Base-by-base conservation (phyloP, 2,113 vertebrate species). In the Cromileptes altivelis region DNA sequence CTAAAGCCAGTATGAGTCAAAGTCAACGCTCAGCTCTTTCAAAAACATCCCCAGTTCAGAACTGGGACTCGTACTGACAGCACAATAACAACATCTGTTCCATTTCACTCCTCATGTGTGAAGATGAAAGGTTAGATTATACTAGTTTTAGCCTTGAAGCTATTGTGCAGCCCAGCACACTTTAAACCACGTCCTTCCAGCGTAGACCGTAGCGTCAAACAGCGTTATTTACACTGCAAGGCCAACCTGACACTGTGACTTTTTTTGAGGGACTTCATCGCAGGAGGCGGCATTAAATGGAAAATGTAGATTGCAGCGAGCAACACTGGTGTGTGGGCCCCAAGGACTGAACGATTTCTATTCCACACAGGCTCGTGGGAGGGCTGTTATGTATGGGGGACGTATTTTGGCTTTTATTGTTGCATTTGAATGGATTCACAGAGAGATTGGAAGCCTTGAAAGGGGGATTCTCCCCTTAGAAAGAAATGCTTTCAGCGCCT, bases 371-470 rank as follows among this genome's bases (percentile, higher is more conserved):
- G 75, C 79, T 81, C 52, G 37, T 74, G 73, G 85, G 91, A 77
- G 65, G 83, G 53, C 77, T 71, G 75, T 75, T 85, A 69, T 85
- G 71, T 78, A 84, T 89, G 52, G 78, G 71, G 30, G 74, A 57
- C 55, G 53, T 67, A 91, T 93, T 93, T 85, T 77, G 57, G 65
- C 87, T 90, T 89, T 87, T 88, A 89, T 91, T 85, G 64, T 86
- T 87, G 80, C 61, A 89, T 93, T 86, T 87, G 75, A 94, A 92
- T 88, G 85, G 84, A 89, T 91, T 85, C 87, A 86, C 79, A 80
- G 70, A 90, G 85, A 73, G 75, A 82, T 49, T 58, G 70, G 58
- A 77, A 61, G 73, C 65, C 71, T 89, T 91, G 82, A 91, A 91
- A 91, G 71, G 58, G 70, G 62, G 67, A 86, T 86, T 89, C 72